phyloP scores from a whole-genome alignment of 2,797 vertebrate genomes.

The Rhadinocentrus ornatus region DNA sequence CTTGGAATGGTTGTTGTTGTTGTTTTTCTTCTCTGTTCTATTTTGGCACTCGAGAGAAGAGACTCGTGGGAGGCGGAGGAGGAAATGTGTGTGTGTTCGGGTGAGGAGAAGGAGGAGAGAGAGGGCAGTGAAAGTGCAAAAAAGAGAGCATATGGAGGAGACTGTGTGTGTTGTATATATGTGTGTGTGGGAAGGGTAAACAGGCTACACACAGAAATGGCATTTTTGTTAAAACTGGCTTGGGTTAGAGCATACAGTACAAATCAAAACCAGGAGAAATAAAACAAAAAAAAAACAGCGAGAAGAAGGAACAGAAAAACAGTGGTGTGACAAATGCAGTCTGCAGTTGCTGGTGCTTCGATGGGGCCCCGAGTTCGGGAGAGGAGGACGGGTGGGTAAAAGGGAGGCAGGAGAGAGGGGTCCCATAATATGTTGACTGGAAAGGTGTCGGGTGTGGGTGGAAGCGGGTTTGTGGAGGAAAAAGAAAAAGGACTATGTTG shows the following conservation, averaged over 20 bases:
- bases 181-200: conserved; percentile 76
- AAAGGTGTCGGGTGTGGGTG: conserved; percentile 59
- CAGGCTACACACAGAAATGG: conserved; percentile 88
- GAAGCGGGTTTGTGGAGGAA: conserved; percentile 53
- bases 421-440: conserved; percentile 46
- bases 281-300: conserved; percentile 48
- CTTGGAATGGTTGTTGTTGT: conserved; percentile 81
- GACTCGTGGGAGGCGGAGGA: conserved; percentile 77
- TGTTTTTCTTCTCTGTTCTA: conserved; percentile 73
- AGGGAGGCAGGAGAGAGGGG: conserved; percentile 31
- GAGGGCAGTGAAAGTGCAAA: conserved; percentile 86
- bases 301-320: conserved; percentile 75
- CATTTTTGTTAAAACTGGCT: conserved; percentile 85
- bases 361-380: conserved; percentile 72
- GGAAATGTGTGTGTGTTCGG: conserved; percentile 71
- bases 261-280: conserved; percentile 80
- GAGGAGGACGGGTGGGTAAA: conserved; percentile 3
- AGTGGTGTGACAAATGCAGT: conserved; percentile 88
- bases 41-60: conserved; percentile 87
- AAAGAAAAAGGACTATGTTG: conserved; percentile 54
- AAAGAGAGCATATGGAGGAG: conserved; percentile 71
- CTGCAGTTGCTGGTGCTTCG: conserved; percentile 85
- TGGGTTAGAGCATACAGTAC: conserved; percentile 84
- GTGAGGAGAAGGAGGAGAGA: conserved; percentile 62
- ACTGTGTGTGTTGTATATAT: conserved; percentile 31